These are phyloP conservation scores for Pyxicephalus adspersus DNA, from an alignment of 2,113 vertebrate species.

Conservation along the genomic window DNA sequence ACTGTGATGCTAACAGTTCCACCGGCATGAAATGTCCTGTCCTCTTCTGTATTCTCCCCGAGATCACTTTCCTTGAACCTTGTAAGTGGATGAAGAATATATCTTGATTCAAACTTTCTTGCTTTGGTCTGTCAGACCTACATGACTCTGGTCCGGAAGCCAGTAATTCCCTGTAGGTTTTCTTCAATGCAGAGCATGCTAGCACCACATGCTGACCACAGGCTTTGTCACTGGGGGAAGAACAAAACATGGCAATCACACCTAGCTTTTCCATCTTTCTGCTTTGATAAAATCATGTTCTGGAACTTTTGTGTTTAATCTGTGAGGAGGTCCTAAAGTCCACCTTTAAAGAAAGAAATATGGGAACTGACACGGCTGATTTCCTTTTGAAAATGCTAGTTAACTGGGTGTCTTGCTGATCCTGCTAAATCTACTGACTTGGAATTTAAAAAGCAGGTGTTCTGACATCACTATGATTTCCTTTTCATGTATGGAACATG, in stretches of 20 bases:
- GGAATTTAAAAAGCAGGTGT: too few species aligned
- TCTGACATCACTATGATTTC: too few species aligned
- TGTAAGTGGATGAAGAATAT: conserved; percentile 81
- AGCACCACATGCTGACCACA: conserved; percentile 72
- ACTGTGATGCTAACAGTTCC: conserved; percentile 82
- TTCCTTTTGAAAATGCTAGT: too few species aligned
- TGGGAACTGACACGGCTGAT: too few species aligned
- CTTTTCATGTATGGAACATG: too few species aligned
- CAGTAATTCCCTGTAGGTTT: conserved; percentile 78
- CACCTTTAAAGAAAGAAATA: too few species aligned
- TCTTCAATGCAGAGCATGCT: conserved; percentile 88
- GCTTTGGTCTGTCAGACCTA: not conserved
- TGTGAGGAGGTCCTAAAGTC: too few species aligned
- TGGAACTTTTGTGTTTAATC: too few species aligned
- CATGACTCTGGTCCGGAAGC: conserved; percentile 66
- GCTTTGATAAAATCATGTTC: not conserved
- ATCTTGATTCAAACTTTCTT: conserved; percentile 58
- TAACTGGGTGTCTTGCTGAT: too few species aligned
- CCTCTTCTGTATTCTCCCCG: conserved; percentile 73
- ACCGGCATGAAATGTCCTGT: conserved; percentile 85
- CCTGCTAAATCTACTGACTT: too few species aligned
- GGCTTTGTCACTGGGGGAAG: conserved; percentile 68
- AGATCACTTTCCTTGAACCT: conserved; percentile 77
- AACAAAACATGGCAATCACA: not conserved
- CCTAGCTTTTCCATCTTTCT: not conserved